Base-by-base conservation (phyloP, 2,113 vertebrate species). In the Carollia perspicillata region DNA sequence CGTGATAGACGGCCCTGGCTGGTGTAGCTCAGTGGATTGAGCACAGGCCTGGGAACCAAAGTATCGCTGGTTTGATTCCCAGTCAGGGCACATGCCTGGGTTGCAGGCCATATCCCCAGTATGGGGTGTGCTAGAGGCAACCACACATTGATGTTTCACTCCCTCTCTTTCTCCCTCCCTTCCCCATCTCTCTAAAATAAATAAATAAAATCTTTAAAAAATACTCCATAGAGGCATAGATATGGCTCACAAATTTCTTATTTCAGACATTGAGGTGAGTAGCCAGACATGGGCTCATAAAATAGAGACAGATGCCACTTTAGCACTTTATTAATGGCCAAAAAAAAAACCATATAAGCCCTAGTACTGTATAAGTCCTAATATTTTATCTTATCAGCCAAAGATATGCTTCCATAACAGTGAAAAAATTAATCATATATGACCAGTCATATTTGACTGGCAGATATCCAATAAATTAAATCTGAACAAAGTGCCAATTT, bases 301-400 rank as follows among this genome's bases (percentile, higher is more conserved):
- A 69, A 84, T 14, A 89, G 60, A 93, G 49, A 53, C 89, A 97
- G 87, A 96, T 74, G 68, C 49, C 53, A 53, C 40, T 65, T 84
- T 51, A 87, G 68, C 40, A 92, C 14, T 37, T 93, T 63, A 94
- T 84, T 77, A 85, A 96, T 89, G 40, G 55, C 51, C 96, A 95
- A 93, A 23, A 53, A 85, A 85, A 5, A 17, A 60, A 20, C 22
- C 16, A 20, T 20, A 53, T 53, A 53, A 53, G 17, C 51, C 51
- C 18, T 53, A 53, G 20, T 18, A 51, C 20, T 53, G 51, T 53
- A 20, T 53, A 53, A 65, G 23, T 44, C n/a, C 60, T 84, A 28
- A 47, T 68, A 90, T 81, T 86, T 81, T 68, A 17, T 92, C 65
- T 68, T 75, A 30, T 86, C 63, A 63, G 55, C 35, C 40, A 77